Conservation (phyloP, 2,113 vertebrate genomes). For the Syngnathus floridae region DNA sequence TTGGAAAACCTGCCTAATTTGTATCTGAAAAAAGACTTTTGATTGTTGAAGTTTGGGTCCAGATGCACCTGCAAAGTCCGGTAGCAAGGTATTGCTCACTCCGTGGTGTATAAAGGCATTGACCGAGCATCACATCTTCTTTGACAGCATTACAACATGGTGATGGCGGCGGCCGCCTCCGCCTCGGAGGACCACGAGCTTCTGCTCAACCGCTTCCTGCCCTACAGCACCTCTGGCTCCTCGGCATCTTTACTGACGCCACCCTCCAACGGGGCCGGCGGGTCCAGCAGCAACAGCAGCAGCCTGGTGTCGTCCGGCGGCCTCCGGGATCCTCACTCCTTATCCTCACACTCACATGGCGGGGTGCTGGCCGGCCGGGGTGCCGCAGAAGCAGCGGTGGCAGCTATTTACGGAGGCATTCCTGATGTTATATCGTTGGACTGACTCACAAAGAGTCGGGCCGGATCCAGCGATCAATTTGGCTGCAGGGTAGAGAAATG, state of each 20-base stretch:
- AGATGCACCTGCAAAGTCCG: not conserved
- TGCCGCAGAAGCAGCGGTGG: conserved; percentile 73
- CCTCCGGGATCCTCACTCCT: conserved; percentile 80
- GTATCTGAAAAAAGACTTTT: too few species aligned
- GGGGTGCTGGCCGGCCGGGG: conserved; percentile 61
- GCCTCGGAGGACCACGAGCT: conserved; percentile 92
- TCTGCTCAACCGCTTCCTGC: conserved; percentile 87
- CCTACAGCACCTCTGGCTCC: conserved; percentile 71
- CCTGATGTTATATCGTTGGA: conserved; percentile 96
- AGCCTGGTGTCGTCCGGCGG: conserved; percentile 88
- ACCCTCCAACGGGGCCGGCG: conserved; percentile 79
- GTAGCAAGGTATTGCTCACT: not conserved
- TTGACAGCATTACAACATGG: conserved; percentile 90
- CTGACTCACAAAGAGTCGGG: conserved; percentile 63
- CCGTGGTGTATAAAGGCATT: not conserved
- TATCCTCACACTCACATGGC: conserved; percentile 56
- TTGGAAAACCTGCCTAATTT: too few species aligned
- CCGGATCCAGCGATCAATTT: conserved; percentile 18
- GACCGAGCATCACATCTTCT: not conserved
- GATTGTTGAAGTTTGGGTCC: not conserved
- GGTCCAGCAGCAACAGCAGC: conserved; percentile 73
- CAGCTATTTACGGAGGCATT: conserved; percentile 90
- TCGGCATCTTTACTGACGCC: conserved; percentile 70
- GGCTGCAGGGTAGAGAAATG: conserved; percentile 33
- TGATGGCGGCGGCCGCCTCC: conserved; percentile 87